Percentiles rank a stretch among this genome's conserved stretches.
Conservation (phyloP, 2,113 vertebrate species). For the Mirza zaza region DNA sequence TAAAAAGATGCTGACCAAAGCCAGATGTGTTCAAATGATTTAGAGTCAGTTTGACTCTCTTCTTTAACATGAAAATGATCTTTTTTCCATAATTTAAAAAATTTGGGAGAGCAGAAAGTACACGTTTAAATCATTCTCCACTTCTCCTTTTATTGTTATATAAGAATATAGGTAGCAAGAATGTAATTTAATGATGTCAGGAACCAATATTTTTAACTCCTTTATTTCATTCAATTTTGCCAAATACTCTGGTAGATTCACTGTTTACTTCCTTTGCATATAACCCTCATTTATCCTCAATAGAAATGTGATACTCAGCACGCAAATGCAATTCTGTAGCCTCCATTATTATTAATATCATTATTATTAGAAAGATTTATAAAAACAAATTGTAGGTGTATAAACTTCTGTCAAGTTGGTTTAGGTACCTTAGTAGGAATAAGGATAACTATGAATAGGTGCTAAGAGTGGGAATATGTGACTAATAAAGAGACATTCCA, state of each 20-base stretch:
- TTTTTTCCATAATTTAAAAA: neutral
- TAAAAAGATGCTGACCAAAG: neutral
- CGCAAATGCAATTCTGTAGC: neutral
- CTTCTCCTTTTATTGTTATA: neutral
- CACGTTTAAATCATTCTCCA: neutral
- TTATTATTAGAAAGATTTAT: neutral
- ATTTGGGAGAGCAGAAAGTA: neutral
- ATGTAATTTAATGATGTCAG: neutral
- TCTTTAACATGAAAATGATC: neutral
- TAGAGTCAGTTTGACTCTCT: neutral
- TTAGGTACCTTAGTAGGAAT: neutral
- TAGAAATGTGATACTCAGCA: neutral
- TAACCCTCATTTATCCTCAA: neutral
- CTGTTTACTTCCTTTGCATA: neutral
- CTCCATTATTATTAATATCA: neutral
- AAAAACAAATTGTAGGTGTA: neutral
- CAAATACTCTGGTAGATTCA: neutral
- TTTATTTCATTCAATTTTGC: neutral
- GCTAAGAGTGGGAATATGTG: neutral
- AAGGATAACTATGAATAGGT: neutral
- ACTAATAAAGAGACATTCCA: neutral
- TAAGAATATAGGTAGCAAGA: neutral
- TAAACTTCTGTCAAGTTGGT: neutral
- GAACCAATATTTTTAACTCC: neutral
- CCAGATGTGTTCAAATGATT: neutral